A percentile compares a stretch with the other conserved stretches of the same genome.
Evolutionary conservation across 1,140 invertebrate genomes (phyloP).

Genomic region (Copidosoma floridanum): DNA sequence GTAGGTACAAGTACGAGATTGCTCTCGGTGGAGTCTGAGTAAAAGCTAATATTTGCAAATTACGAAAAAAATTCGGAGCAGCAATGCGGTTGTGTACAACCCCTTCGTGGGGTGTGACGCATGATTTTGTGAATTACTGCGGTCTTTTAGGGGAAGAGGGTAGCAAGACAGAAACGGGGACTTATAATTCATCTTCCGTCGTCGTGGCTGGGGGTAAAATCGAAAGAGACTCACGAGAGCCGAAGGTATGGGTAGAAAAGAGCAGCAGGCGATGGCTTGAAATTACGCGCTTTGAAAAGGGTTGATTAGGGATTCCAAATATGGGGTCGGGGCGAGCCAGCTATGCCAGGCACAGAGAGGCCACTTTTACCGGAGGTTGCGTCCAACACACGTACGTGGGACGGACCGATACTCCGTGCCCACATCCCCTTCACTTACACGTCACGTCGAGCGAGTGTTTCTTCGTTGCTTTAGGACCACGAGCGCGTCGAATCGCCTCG

Average conservation of each 20-base stretch:
- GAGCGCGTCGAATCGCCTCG: too few relatives aligned
- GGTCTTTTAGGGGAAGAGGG: slow-evolving; percentile 7
- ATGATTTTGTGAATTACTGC: slow-evolving; percentile 30
- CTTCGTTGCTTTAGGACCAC: too few relatives aligned
- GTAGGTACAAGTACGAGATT: slow-evolving; percentile 16
- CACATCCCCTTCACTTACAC: slow-evolving; percentile 45
- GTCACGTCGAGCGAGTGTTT: too few relatives aligned
- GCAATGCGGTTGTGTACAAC: slow-evolving; percentile 4
- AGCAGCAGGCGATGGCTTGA: slow-evolving; percentile 36
- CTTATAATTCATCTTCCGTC: slow-evolving; percentile 30
- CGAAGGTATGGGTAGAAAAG: slow-evolving; percentile 4
- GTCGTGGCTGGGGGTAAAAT: slow-evolving; percentile 18
- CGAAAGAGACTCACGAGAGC: slow-evolving; percentile 20
- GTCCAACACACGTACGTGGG: slow-evolving; percentile 38
- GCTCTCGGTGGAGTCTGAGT: not conserved
- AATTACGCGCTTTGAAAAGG: slow-evolving; percentile 57
- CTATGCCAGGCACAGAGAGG: too few relatives aligned
- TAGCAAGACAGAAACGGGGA: slow-evolving; percentile 4
- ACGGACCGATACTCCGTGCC: slow-evolving; percentile 29
- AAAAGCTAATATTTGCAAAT: slow-evolving; percentile 31
- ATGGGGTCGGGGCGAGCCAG: slow-evolving; percentile 40
- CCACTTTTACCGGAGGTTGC: slow-evolving; percentile 46
- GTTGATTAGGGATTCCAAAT: slow-evolving; percentile 56
- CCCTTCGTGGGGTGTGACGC: slow-evolving; percentile 28
- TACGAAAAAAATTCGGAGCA: slow-evolving; percentile 25